Conservation (phyloP, 1,140 invertebrate genomes). For the Wiebesia pumilae region DNA sequence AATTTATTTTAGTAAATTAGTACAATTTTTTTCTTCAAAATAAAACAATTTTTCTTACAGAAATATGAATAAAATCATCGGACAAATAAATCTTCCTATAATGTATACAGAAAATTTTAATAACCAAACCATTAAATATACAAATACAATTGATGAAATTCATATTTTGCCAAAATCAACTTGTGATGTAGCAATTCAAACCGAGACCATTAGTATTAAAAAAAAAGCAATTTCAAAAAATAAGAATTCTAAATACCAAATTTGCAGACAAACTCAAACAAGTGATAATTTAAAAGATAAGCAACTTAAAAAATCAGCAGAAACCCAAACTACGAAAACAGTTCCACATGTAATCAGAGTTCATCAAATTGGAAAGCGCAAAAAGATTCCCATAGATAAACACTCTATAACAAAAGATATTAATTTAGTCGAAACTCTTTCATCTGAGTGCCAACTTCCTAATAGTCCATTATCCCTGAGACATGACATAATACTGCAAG, state of each 20-base stretch:
- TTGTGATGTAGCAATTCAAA: slow-evolving; percentile 68
- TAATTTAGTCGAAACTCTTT: slow-evolving; percentile 64
- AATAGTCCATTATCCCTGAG: slow-evolving; percentile 67
- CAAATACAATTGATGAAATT: slow-evolving; percentile 54
- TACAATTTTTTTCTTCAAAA: background rate
- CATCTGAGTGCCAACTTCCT: slow-evolving; percentile 72
- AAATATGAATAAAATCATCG: slow-evolving; percentile 5
- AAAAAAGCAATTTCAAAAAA: slow-evolving; percentile 57
- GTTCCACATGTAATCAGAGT: slow-evolving; percentile 49
- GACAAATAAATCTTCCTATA: background rate
- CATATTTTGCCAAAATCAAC: slow-evolving; percentile 64
- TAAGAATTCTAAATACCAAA: slow-evolving; percentile 63
- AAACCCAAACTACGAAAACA: slow-evolving; percentile 71
- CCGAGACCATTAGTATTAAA: slow-evolving; percentile 66
- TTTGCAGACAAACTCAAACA: slow-evolving; percentile 75
- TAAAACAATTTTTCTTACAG: slow-evolving; percentile 23
- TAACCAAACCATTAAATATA: slow-evolving; percentile 5
- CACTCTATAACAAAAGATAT: slow-evolving; percentile 60
- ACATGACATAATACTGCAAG: slow-evolving; percentile 68
- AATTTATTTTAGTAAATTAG: too few relatives aligned
- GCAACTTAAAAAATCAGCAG: slow-evolving; percentile 65
- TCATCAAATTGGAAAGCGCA: slow-evolving; percentile 41
- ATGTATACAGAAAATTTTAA: background rate
- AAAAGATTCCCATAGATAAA: slow-evolving; percentile 48
- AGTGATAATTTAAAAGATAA: slow-evolving; percentile 62